Conservation (phyloP, 1,140 invertebrate species). For the Drosophila setifemur region DNA sequence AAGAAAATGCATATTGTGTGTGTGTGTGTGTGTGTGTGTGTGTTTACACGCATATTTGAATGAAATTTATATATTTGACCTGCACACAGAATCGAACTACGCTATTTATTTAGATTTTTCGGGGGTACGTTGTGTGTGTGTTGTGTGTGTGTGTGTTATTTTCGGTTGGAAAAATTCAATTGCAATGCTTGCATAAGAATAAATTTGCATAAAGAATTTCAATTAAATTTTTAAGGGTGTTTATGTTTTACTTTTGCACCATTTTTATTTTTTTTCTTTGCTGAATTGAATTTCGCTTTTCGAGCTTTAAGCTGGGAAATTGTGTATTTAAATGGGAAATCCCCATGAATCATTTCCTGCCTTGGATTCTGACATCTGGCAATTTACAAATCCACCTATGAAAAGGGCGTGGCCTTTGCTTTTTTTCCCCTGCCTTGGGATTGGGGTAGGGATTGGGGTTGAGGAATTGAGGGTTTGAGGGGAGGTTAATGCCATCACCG, state of each 20-base stretch:
- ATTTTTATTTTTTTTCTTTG: background rate
- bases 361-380: constrained; percentile 26
- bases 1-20: constrained; percentile 19
- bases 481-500: too few relatives aligned
- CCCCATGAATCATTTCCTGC: constrained; percentile 18
- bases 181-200: constrained; percentile 1
- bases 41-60: constrained; percentile 23
- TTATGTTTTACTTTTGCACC: too few relatives aligned
- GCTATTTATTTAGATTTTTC: constrained; percentile 29
- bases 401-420: constrained; percentile 1
- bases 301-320: background rate
- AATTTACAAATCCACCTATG: constrained; percentile 14
- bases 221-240: constrained; percentile 28
- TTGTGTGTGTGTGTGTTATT: too few relatives aligned
- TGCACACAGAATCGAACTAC: background rate
- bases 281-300: background rate
- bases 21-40: too few relatives aligned
- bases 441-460: background rate
- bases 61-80: constrained; percentile 26
- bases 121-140: too few relatives aligned
- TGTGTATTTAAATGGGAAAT: background rate
- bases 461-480: too few relatives aligned
- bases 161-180: constrained; percentile 19
- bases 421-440: background rate
- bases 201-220: constrained; percentile 38